Base-by-base conservation (phyloP, 2,797 vertebrate genomes). In the Sebastes oblongus region DNA sequence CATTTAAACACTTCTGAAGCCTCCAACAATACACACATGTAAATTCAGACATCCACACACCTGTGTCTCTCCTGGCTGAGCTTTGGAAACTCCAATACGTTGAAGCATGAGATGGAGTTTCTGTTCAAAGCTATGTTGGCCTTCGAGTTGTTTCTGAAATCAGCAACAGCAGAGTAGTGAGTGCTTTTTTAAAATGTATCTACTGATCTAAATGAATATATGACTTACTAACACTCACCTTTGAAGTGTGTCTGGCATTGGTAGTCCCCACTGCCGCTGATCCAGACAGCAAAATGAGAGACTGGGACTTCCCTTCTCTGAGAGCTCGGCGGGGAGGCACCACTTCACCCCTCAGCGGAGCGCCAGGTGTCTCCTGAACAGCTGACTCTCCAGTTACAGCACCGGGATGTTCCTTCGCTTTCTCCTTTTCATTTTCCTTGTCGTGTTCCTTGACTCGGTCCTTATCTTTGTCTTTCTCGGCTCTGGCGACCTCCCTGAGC, bases 101-200 rank as follows among this genome's bases (percentile, higher is more conserved):
- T 99, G 98, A 73, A 99, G 95, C 98, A 99, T 98, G 77, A 98
- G 95, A 86, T 99, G 98, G 83, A 99, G 92, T 1, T 97, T 96
- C 91, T 99, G 98, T 89, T 99, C 98, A 4, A 99, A 98, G 85
- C 97, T 97, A 50, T 96, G 94, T 18, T 97, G 96, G 90, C 98
- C 90, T 70, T 99, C 98, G 3, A 94, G 94, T 74, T 95, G 96
- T 93, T 97, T 97, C 98, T 99, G 94, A 29, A 88, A 94, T 80
- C 50, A 84, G 22, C 24, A 72, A 75, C 8, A 82, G 64, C 10
- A 83, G 18, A 78, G 9, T 12, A 39, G 65, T 76, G 5, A 77
- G 16, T 3, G 10, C 10, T 62, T 58, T 50, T 50, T 67, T 6
- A 55, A 73, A 77, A 34, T 11, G 1, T 18, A 24, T 72, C 29